These are phyloP conservation scores for Macroglossus sobrinus DNA, from an alignment of 2,113 vertebrate species.

Conservation along the genomic window DNA sequence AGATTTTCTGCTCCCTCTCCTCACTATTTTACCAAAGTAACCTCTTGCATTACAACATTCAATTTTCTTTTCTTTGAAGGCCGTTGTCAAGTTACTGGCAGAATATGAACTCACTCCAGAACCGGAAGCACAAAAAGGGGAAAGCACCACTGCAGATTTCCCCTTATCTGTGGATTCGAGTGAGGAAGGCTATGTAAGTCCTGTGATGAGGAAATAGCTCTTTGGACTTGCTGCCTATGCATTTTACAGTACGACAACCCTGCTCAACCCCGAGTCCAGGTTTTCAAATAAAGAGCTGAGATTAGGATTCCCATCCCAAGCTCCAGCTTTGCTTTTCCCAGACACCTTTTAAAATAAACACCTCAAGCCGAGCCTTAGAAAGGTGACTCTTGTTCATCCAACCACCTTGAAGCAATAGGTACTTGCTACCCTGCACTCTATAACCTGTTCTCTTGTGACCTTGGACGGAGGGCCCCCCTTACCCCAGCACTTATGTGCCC, in stretches of 20 bases:
- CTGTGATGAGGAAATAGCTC: slow-evolving; percentile 11
- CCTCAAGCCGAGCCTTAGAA: neutral
- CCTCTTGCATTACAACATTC: neutral
- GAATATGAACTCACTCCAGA: slow-evolving; percentile 89
- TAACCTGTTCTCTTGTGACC: too few species aligned
- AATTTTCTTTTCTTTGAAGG: slow-evolving; percentile 78
- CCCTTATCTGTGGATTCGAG: slow-evolving; percentile 91
- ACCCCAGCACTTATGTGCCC: too few species aligned
- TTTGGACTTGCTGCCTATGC: too few species aligned
- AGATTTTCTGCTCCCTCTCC: neutral
- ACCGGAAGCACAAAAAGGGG: slow-evolving; percentile 77
- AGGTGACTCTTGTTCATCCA: neutral
- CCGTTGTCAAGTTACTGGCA: slow-evolving; percentile 90
- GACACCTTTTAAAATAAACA: neutral
- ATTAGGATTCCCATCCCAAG: neutral
- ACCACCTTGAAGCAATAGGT: neutral
- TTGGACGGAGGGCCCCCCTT: neutral
- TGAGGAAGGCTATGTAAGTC: slow-evolving; percentile 91
- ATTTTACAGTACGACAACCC: neutral
- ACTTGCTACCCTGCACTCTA: neutral
- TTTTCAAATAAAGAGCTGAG: neutral
- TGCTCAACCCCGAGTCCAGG: neutral
- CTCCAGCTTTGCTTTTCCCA: neutral
- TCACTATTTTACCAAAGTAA: neutral
- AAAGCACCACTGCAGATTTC: slow-evolving; percentile 80